phyloP scores from a whole-genome alignment of 2,888 invertebrate species.

The Arenicola marina region DNA sequence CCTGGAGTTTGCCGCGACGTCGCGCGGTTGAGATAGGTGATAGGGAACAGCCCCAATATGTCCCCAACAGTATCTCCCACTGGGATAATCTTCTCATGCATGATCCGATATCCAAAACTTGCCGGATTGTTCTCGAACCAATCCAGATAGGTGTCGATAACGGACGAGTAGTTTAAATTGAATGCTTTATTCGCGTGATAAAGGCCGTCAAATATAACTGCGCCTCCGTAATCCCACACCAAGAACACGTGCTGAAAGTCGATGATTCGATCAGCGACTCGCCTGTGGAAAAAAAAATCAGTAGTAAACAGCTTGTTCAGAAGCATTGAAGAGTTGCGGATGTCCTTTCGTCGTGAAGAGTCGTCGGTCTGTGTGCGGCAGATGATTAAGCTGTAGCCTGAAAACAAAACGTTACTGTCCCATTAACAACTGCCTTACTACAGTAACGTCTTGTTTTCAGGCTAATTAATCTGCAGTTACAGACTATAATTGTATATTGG shows the following conservation, averaged over 20 bases:
- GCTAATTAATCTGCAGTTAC: too few species aligned
- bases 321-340: too few species aligned
- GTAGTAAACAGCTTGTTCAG: too few species aligned
- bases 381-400: too few species aligned
- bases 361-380: too few species aligned
- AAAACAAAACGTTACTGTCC: too few species aligned
- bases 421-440: too few species aligned
- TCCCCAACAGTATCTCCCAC: slow-evolving; percentile 6
- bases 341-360: too few species aligned
- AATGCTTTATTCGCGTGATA: not conserved
- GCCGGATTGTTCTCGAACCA: not conserved
- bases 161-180: not conserved
- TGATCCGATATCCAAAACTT: not conserved
- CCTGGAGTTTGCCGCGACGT: not conserved
- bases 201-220: slow-evolving; percentile 4
- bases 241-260: not conserved
- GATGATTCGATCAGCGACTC: not conserved
- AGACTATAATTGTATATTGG: too few species aligned
- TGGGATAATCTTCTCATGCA: slow-evolving; percentile 1
- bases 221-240: slow-evolving; percentile 14
- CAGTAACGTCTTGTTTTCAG: too few species aligned
- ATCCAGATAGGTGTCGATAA: slow-evolving; percentile 9
- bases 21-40: slow-evolving; percentile 7
- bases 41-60: slow-evolving; percentile 7
- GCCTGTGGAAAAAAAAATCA: not conserved